Percentiles rank a stretch among this genome's conserved stretches.
Evolutionary conservation across 2,113 vertebrate genomes (phyloP).

Genomic region (Lathamus discolor): DNA sequence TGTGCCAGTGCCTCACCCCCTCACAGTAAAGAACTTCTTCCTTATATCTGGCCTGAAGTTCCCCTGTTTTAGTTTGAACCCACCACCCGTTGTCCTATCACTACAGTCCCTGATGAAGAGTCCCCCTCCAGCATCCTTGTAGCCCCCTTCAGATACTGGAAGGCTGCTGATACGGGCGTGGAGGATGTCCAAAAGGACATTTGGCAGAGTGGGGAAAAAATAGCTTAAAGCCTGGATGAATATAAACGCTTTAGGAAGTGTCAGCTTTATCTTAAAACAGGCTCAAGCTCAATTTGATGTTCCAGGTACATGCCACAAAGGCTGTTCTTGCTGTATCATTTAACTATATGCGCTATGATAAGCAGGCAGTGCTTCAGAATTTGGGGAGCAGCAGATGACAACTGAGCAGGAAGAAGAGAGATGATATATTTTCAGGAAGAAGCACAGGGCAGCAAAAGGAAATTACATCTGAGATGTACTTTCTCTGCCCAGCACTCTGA

Average conservation of each 20-base stretch:
- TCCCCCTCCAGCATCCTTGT: neutral
- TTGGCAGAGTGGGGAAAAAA: neutral
- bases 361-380: neutral
- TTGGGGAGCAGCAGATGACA: neutral
- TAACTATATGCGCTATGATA: neutral
- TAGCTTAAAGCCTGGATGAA: neutral
- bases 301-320: neutral
- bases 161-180: neutral
- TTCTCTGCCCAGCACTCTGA: neutral
- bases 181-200: neutral
- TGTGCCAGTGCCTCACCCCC: neutral
- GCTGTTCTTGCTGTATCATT: neutral
- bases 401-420: neutral
- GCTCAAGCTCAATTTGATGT: neutral
- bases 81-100: neutral
- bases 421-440: neutral
- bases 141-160: neutral
- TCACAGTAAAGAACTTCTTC: neutral
- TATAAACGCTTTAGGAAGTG: neutral
- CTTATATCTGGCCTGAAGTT: neutral
- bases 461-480: neutral
- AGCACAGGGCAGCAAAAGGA: neutral
- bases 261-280: neutral
- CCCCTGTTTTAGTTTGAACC: neutral
- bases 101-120: neutral